Percentiles rank a stretch among this genome's conserved stretches.
These are phyloP conservation scores for Amaurobius ferox DNA, from an alignment of 2,888 invertebrate species.

Conservation along the genomic window DNA sequence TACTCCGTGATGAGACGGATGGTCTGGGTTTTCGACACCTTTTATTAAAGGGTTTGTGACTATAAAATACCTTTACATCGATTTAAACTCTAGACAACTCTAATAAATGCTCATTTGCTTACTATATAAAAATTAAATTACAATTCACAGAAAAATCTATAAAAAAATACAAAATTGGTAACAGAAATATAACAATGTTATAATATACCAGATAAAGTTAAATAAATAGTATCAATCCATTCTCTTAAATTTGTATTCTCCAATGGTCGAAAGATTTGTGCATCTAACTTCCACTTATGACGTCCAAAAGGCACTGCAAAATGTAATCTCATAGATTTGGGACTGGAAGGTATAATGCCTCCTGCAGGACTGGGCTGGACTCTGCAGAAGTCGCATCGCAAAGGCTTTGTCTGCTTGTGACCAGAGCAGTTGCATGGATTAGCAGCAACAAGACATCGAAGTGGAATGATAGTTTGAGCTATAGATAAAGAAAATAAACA, in stretches of 20 bases:
- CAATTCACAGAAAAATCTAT: too few relatives aligned
- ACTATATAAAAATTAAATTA: too few relatives aligned
- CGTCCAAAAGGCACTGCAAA: constrained; percentile 63
- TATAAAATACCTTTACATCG: too few relatives aligned
- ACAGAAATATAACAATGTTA: too few relatives aligned
- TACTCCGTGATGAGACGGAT: too few relatives aligned
- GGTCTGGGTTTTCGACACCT: too few relatives aligned
- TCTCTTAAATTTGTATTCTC: constrained; percentile 43
- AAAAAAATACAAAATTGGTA: too few relatives aligned
- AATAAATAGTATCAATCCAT: constrained; percentile 48
- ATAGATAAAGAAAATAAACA: not conserved
- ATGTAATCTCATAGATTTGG: constrained; percentile 58
- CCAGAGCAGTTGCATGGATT: constrained; percentile 70
- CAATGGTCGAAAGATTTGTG: constrained; percentile 45
- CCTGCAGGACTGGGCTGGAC: not conserved
- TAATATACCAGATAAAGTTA: constrained; percentile 50
- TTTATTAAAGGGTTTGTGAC: too few relatives aligned
- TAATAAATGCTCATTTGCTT: too few relatives aligned
- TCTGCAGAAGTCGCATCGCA: constrained; percentile 61
- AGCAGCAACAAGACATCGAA: constrained; percentile 55
- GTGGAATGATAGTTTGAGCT: constrained; percentile 62
- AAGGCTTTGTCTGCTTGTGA: constrained; percentile 22
- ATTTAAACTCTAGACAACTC: too few relatives aligned
- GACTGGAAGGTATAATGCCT: constrained; percentile 22
- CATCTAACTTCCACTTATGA: constrained; percentile 64